Percentiles rank a stretch among this genome's conserved stretches.
Conservation (phyloP, 1,140 invertebrate species). For the Drosophila malerkotliana region DNA sequence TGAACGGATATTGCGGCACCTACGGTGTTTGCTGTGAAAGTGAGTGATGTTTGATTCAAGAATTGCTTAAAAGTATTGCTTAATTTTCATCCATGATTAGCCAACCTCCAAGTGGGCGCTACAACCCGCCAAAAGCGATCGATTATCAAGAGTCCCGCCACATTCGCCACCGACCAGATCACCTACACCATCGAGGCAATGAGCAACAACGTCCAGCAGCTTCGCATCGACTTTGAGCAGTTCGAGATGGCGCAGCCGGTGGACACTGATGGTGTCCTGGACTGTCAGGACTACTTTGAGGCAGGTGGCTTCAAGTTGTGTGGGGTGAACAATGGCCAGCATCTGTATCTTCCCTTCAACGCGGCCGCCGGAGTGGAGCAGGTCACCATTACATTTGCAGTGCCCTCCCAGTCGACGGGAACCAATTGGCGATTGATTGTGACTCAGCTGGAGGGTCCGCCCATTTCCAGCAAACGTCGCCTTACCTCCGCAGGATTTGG, state of each 20-base stretch:
- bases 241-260: conserved; percentile 89
- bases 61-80: too few species aligned
- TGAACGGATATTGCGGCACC: conserved; percentile 87
- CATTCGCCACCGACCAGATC: conserved; percentile 38
- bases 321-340: conserved; percentile 92
- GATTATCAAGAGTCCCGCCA: conserved; percentile 59
- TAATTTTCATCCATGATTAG: conserved; percentile 14
- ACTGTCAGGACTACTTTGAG: conserved; percentile 87
- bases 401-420: conserved; percentile 39
- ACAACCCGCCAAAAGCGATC: conserved; percentile 59
- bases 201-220: conserved; percentile 86
- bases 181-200: conserved; percentile 72
- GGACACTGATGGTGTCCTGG: conserved; percentile 31
- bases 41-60: conserved; percentile 84
- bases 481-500: conserved; percentile 19
- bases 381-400: conserved; percentile 57
- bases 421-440: conserved; percentile 87
- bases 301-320: conserved; percentile 86
- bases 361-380: conserved; percentile 62
- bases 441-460: conserved; percentile 86
- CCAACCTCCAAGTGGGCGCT: conserved; percentile 64
- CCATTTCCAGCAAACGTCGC: conserved; percentile 32
- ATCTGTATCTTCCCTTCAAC: conserved; percentile 84
- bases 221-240: conserved; percentile 91
- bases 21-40: conserved; percentile 88